These are phyloP conservation scores for Drosophila cracens DNA, from an alignment of 2,888 invertebrate species.

Conservation along the genomic window DNA sequence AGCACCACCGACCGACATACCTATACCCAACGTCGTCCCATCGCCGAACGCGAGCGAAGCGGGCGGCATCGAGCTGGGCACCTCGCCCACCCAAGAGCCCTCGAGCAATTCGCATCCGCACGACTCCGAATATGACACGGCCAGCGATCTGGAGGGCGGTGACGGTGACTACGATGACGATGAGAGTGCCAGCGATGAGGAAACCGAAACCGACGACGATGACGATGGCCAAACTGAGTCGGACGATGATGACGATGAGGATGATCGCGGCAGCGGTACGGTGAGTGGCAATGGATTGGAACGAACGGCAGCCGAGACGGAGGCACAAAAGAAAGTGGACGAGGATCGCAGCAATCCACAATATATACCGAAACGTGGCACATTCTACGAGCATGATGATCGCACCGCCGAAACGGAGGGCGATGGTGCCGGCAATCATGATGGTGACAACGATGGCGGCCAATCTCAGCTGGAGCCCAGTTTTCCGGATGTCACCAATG, in stretches of 20 bases:
- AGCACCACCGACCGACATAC: slow-evolving; percentile 71
- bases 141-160: slow-evolving; percentile 84
- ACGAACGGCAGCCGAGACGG: slow-evolving; percentile 86
- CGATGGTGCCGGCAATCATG: slow-evolving; percentile 38
- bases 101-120: slow-evolving; percentile 84
- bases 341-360: slow-evolving; percentile 98
- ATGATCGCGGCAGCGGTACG: slow-evolving; percentile 85
- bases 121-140: slow-evolving; percentile 85
- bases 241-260: slow-evolving; percentile 61
- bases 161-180: slow-evolving; percentile 82
- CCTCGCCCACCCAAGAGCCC: slow-evolving; percentile 83
- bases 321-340: slow-evolving; percentile 91
- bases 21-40: slow-evolving; percentile 68
- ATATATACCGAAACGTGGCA: slow-evolving; percentile 97
- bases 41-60: slow-evolving; percentile 57
- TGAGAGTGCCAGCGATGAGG: slow-evolving; percentile 73
- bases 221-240: slow-evolving; percentile 69
- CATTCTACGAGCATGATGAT: slow-evolving; percentile 98
- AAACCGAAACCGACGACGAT: slow-evolving; percentile 74
- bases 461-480: slow-evolving; percentile 46
- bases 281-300: slow-evolving; percentile 88
- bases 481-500: slow-evolving; percentile 56
- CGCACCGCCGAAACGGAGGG: slow-evolving; percentile 90
- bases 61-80: slow-evolving; percentile 74
- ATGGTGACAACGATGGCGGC: slow-evolving; percentile 46